These are phyloP conservation scores for Melanostigma gelatinosum DNA, from an alignment of 2,113 vertebrate genomes.

Conservation along the genomic window DNA sequence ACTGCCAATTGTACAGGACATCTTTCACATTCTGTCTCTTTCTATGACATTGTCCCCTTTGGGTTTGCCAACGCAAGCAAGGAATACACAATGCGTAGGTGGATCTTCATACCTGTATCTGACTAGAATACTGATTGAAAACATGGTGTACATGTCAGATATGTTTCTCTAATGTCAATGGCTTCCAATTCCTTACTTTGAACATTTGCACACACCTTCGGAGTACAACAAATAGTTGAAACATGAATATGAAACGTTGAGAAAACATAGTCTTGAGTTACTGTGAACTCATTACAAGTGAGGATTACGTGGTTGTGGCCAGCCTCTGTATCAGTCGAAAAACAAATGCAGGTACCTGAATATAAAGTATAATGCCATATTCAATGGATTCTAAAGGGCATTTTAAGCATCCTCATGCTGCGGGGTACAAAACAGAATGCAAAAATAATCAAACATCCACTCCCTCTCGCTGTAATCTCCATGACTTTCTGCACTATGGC, in stretches of 20 bases:
- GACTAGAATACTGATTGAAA: constrained; percentile 43
- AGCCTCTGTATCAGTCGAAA: constrained; percentile 29
- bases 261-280: constrained; percentile 42
- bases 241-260: too few species aligned
- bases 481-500: constrained; percentile 75
- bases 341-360: constrained; percentile 38
- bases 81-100: constrained; percentile 49
- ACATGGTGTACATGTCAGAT: not conserved
- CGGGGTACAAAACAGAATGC: constrained; percentile 63
- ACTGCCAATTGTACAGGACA: constrained; percentile 73
- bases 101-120: constrained; percentile 4
- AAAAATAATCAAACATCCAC: constrained; percentile 76
- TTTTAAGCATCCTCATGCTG: constrained; percentile 61
- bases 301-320: constrained; percentile 26
- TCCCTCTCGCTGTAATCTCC: constrained; percentile 73
- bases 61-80: constrained; percentile 51
- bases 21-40: constrained; percentile 70
- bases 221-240: not conserved
- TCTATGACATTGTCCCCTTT: constrained; percentile 70
- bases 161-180: not conserved
- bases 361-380: constrained; percentile 54
- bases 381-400: constrained; percentile 58
- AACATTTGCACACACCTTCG: not conserved
- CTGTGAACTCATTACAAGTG: constrained; percentile 43
- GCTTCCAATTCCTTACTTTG: not conserved